Base-by-base conservation (phyloP, 1,140 invertebrate species). In the Heliconius melpomene region DNA sequence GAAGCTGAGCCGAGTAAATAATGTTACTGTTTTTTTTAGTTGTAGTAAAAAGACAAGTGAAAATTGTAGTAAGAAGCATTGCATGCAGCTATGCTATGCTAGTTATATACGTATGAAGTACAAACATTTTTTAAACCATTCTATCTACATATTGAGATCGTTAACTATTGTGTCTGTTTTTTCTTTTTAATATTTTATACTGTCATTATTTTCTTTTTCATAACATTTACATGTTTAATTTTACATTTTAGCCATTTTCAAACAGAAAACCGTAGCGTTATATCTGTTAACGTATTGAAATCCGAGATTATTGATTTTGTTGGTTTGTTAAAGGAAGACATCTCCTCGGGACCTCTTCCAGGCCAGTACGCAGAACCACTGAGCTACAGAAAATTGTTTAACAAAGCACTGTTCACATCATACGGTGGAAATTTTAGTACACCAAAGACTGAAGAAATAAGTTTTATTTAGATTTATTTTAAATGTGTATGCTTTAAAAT, bases 311-410 rank as follows among this genome's bases (percentile, higher is more conserved):
- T 76, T 40, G 74, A 57, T 75, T 80, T 75, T 26, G 71, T 75
- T 72, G 46, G 40, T 76, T 57, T 75, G 71, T 57, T 77, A 73
- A 74, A 76, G 50, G 50, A 80, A 77, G 54, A 80, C 79, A 74
- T 20, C 57, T 77, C 38, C 75, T 76, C 70, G 50, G 77, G 75
- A 73, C 73, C 38, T 76, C 79, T 80, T 80, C 79, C 75, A 77
- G 71, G 71, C 72, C 70, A 80, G 50, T 74, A 57, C 50, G 36
- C 75, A 32, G 40, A 76, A 9, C 54, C 79, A 80, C 32, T 75
- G 74, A 77, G 32, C 75, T 60, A 72, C 54, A 74, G 66, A 72
- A 57, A 77, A 80, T 80, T 75, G 75, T 52, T 77, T 57, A 72
- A 80, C 79, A 66, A 73, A 57, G 38, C 75, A 54, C 23, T 40